Evolutionary conservation across 2,888 invertebrate genomes (phyloP).

Genomic region (Galeopsomyia nigrocyanea): DNA sequence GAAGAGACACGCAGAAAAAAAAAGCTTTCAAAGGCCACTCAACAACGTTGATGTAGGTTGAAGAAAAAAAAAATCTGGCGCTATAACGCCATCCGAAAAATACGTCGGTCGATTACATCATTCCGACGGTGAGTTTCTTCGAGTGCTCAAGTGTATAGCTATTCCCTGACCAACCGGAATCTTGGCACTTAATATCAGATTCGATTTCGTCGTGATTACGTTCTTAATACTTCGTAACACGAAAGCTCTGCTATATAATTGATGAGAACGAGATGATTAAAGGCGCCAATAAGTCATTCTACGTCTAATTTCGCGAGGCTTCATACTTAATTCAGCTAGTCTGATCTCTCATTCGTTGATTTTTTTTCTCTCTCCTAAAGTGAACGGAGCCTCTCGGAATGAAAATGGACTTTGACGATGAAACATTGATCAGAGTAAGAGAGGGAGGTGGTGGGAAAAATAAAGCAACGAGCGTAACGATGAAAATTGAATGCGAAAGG

Average conservation of each 20-base stretch:
- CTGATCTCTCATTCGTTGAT: not conserved
- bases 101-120: too few species aligned
- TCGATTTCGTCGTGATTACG: conserved; percentile 18
- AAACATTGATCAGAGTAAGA: not conserved
- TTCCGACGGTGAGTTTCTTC: too few species aligned
- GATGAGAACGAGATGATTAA: conserved; percentile 33
- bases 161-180: conserved; percentile 17
- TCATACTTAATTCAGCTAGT: not conserved
- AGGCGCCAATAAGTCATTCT: conserved; percentile 27
- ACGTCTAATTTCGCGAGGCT: not conserved
- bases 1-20: too few species aligned
- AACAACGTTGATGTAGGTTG: too few species aligned
- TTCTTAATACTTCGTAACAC: conserved; percentile 16
- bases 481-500: conserved; percentile 27
- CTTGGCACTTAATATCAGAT: conserved; percentile 7
- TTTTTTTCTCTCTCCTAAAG: not conserved
- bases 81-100: too few species aligned
- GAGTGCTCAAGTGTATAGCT: not conserved
- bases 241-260: conserved; percentile 4
- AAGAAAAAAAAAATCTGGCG: too few species aligned
- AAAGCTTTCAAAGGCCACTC: too few species aligned
- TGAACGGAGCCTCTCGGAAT: not conserved
- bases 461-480: not conserved
- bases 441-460: not conserved
- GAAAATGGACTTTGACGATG: conserved; percentile 15